phyloP scores from a whole-genome alignment of 2,888 invertebrate species.

The Drosophila colorata region DNA sequence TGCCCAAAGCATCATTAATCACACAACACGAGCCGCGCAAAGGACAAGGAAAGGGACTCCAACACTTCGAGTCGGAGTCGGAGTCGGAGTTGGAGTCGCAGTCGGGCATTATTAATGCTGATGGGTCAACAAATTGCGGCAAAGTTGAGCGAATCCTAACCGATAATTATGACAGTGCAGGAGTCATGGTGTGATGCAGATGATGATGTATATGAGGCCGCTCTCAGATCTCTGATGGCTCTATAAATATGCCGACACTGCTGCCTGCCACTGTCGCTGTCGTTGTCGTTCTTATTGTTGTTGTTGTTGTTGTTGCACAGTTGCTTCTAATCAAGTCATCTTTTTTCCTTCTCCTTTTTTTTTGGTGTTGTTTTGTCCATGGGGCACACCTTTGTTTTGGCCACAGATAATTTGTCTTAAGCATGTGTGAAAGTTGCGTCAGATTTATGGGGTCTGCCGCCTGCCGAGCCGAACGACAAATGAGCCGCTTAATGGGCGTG shows the following conservation, averaged over 20 bases:
- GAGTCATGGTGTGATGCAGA: constrained; percentile 75
- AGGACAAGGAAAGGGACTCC: constrained; percentile 51
- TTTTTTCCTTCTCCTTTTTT: constrained; percentile 2
- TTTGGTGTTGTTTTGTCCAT: constrained; percentile 18
- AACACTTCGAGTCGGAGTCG: neutral
- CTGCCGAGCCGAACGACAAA: constrained; percentile 64
- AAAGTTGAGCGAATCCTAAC: constrained; percentile 76
- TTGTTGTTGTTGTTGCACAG: constrained; percentile 19
- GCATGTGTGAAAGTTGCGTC: constrained; percentile 79
- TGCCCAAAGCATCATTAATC: constrained; percentile 81
- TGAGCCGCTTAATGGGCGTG: constrained; percentile 71
- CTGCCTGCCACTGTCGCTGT: constrained; percentile 21
- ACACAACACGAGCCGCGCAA: constrained; percentile 83
- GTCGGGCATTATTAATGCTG: constrained; percentile 65
- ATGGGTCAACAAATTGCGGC: constrained; percentile 78
- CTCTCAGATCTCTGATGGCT: constrained; percentile 46
- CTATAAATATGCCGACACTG: constrained; percentile 56
- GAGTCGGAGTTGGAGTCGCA: constrained; percentile 2
- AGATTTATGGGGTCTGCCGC: constrained; percentile 64
- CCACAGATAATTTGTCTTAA: constrained; percentile 74
- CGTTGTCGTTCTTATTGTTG: constrained; percentile 18
- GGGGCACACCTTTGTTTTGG: constrained; percentile 63
- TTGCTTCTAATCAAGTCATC: constrained; percentile 77
- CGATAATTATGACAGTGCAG: constrained; percentile 84
- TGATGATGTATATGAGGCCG: constrained; percentile 69